Conservation (phyloP, 92 coral and sea anemone species). For the Bergia sp. region DNA sequence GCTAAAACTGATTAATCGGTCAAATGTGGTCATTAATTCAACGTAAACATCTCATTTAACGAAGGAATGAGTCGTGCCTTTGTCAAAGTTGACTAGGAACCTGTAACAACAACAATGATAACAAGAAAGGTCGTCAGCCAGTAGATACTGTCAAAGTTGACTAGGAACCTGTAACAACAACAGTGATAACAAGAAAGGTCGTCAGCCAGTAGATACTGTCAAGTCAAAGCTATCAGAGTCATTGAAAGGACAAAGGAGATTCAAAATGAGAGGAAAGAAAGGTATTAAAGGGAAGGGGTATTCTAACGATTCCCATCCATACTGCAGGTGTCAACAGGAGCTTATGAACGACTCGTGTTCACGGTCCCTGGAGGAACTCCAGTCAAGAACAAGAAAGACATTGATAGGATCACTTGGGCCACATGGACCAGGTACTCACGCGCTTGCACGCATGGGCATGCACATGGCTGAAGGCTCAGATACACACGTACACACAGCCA, state of each 20-base stretch:
- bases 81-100: no score
- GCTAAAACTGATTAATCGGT: no score
- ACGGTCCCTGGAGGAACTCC: conserved; percentile 93
- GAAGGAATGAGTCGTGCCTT: no score
- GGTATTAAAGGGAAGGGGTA: no score
- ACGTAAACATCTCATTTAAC: no score
- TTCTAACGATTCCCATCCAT: background rate
- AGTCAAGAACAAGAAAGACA: conserved; percentile 73
- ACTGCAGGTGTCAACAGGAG: conserved; percentile 90
- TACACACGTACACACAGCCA: background rate
- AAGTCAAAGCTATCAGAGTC: background rate
- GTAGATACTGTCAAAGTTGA: no score
- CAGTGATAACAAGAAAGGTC: no score
- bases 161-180: no score
- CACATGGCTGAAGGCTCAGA: background rate
- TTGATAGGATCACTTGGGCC: conserved; percentile 95
- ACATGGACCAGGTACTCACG: conserved; percentile 91
- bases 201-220: no score
- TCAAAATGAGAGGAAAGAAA: background rate
- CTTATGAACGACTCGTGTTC: conserved; percentile 89
- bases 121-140: no score
- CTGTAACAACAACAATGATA: no score
- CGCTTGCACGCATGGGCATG: background rate
- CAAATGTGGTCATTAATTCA: no score
- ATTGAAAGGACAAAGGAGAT: background rate